Evolutionary conservation across 2,113 vertebrate species (phyloP).

Genomic region (Ictidomys tridecemlineatus): DNA sequence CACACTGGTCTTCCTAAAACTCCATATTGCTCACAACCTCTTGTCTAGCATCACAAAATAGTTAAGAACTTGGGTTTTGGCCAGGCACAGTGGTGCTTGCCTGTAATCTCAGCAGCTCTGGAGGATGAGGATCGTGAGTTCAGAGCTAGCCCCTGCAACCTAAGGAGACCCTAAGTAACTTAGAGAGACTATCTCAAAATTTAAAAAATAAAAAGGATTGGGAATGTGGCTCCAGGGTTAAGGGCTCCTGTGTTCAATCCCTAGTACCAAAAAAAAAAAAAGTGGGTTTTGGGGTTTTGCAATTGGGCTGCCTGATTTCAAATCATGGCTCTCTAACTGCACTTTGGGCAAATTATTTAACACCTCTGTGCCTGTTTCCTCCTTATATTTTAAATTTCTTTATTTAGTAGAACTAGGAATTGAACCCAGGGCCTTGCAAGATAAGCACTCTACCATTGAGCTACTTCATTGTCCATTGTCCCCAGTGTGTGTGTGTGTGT

Average conservation of each 20-base stretch:
- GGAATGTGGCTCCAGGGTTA: too few species aligned
- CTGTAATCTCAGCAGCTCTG: too few species aligned
- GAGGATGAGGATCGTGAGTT: too few species aligned
- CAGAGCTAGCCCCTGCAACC: too few species aligned
- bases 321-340: not conserved
- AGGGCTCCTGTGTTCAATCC: too few species aligned
- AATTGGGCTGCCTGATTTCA: not conserved
- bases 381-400: not conserved
- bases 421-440: not conserved
- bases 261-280: too few species aligned
- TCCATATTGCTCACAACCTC: not conserved
- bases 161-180: too few species aligned
- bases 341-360: not conserved
- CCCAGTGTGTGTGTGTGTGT: not conserved
- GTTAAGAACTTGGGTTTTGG: not conserved
- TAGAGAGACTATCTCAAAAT: too few species aligned
- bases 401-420: not conserved
- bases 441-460: not conserved
- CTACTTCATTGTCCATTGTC: not conserved
- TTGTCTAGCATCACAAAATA: not conserved
- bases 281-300: not conserved
- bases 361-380: not conserved
- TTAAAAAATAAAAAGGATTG: too few species aligned
- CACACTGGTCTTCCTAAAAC: not conserved
- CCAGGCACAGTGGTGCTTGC: too few species aligned